Conservation (phyloP, 64 coral and sea anemone species). For the Montipora efflorescens region DNA sequence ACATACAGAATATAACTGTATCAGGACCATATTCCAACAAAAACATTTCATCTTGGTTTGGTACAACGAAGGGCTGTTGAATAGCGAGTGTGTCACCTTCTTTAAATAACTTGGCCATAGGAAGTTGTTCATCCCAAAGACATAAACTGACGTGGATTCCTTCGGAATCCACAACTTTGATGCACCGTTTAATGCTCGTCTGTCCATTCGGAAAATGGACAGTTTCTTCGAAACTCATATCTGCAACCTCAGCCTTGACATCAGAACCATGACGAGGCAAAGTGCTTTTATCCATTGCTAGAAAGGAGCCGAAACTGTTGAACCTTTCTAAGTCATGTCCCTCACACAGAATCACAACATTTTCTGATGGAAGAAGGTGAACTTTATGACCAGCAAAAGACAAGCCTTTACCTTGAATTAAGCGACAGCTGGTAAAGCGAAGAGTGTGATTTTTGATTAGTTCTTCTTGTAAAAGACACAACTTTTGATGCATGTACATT, state of each 20-base stretch:
- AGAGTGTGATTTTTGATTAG: conserved; percentile 68
- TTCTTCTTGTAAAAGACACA: conserved; percentile 71
- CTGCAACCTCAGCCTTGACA: conserved; percentile 79
- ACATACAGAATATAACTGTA: conserved; percentile 84
- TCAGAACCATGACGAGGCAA: conserved; percentile 72
- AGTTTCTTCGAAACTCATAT: conserved; percentile 77
- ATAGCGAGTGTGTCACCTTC: conserved; percentile 88
- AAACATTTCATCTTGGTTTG: conserved; percentile 75
- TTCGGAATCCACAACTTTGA: conserved; percentile 77
- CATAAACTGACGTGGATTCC: conserved; percentile 82
- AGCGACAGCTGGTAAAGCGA: conserved; percentile 84
- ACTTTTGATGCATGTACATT: conserved; percentile 98
- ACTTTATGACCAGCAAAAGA: conserved; percentile 50
- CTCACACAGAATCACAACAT: conserved; percentile 69
- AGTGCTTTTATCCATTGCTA: conserved; percentile 45
- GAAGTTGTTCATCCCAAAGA: conserved; percentile 96
- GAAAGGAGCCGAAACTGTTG: conserved; percentile 57
- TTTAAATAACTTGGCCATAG: conserved; percentile 83
- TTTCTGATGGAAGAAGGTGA: conserved; percentile 90
- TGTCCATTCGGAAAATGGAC: conserved; percentile 93
- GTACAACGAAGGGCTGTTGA: conserved; percentile 85
- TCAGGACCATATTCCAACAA: conserved; percentile 92
- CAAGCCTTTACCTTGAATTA: conserved; percentile 63
- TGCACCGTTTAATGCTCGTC: conserved; percentile 72
- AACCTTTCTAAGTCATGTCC: conserved; percentile 13